phyloP scores from a whole-genome alignment of 2,113 vertebrate species.

The Pedionomus torquatus region DNA sequence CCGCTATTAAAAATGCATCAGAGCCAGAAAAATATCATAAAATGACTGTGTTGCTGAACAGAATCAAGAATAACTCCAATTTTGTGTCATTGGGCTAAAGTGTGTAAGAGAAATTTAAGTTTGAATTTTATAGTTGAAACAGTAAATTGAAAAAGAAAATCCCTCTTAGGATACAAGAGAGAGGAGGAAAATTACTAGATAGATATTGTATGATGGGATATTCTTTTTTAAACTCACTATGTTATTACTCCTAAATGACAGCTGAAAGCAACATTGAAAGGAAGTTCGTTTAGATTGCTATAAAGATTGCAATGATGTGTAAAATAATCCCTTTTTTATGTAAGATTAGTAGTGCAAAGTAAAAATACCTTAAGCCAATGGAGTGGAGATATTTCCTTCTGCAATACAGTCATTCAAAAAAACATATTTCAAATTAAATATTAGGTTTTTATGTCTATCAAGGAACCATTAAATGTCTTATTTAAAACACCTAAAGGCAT shows the following conservation, averaged over 20 bases:
- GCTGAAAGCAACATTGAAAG: conserved; percentile 35
- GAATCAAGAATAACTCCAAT: conserved; percentile 28
- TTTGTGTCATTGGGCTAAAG: background rate
- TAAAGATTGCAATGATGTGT: conserved; percentile 48
- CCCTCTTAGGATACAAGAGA: background rate
- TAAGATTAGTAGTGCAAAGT: conserved; percentile 10
- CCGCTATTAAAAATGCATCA: conserved; percentile 42
- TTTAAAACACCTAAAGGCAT: background rate
- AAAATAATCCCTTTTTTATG: conserved; percentile 39
- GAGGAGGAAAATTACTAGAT: conserved; percentile 51
- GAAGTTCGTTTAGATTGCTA: background rate
- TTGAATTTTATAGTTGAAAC: conserved; percentile 36
- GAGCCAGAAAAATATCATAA: conserved; percentile 19
- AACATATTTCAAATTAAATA: background rate
- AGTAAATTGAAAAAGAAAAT: conserved; percentile 41
- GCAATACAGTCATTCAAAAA: background rate
- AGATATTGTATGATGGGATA: conserved; percentile 39
- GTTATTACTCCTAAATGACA: conserved; percentile 62
- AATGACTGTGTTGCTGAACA: conserved; percentile 31
- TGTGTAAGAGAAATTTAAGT: conserved; percentile 17
- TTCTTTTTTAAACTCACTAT: conserved; percentile 48
- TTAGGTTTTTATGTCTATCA: background rate
- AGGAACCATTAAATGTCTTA: background rate
- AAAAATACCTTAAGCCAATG: conserved; percentile 25
- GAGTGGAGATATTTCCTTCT: background rate